A percentile compares a stretch with the other conserved stretches of the same genome.
Conservation (phyloP, 2,797 vertebrate genomes). For the Percopsis omiscomaycus region DNA sequence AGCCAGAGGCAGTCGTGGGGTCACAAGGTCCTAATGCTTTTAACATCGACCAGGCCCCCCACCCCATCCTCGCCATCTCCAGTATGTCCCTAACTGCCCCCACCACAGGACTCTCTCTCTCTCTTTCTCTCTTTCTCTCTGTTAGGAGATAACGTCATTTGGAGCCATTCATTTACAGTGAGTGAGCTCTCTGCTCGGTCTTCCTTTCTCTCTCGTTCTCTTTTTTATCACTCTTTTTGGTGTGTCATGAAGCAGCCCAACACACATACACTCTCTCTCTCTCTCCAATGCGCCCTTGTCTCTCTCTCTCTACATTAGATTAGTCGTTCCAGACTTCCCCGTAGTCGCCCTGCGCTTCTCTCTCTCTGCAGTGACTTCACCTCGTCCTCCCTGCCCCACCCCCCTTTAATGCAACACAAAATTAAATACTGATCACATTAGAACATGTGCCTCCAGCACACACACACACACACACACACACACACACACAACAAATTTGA, state of each 20-base stretch:
- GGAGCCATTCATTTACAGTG: constrained; percentile 64
- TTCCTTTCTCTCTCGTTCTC: constrained; percentile 25
- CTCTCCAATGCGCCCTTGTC: constrained; percentile 79
- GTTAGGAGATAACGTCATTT: constrained; percentile 69
- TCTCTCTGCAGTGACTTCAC: constrained; percentile 77
- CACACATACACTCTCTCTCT: background rate
- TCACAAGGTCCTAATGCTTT: constrained; percentile 97
- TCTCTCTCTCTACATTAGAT: constrained; percentile 99
- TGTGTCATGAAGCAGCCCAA: constrained; percentile 7
- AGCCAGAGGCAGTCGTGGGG: constrained; percentile 85
- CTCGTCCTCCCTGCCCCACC: constrained; percentile 46
- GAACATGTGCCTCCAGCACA: constrained; percentile 85
- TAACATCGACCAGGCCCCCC: constrained; percentile 96
- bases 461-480: constrained; percentile 9
- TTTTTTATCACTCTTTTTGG: constrained; percentile 74
- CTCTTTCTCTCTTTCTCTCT: constrained; percentile 11
- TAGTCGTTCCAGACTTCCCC: constrained; percentile 87
- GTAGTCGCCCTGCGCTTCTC: constrained; percentile 95
- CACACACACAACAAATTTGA: background rate
- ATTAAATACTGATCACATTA: constrained; percentile 99
- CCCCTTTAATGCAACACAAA: constrained; percentile 96
- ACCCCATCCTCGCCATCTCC: constrained; percentile 64
- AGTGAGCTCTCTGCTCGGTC: constrained; percentile 78
- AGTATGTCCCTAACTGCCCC: constrained; percentile 75
- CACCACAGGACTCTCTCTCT: background rate